Conservation (phyloP, 2,797 vertebrate genomes). For the Erethizon dorsatum region DNA sequence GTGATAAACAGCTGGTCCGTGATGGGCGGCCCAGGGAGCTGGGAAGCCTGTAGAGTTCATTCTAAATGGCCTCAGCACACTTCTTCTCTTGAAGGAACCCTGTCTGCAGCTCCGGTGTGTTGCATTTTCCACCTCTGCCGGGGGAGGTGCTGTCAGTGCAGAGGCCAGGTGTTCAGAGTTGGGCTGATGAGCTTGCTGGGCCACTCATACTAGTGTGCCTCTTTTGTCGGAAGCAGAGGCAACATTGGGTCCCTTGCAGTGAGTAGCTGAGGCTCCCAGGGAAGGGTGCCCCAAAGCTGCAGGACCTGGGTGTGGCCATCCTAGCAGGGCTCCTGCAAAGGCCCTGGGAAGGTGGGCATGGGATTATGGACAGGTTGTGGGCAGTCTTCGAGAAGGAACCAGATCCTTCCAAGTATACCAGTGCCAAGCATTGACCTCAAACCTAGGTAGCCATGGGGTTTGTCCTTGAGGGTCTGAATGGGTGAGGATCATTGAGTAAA, state of each 20-base stretch:
- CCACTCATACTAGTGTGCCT: not conserved
- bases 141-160: not conserved
- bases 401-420: not conserved
- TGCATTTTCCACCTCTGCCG: not conserved
- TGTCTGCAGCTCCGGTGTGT: not conserved
- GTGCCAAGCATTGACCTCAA: not conserved
- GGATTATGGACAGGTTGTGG: not conserved
- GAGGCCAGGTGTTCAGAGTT: not conserved
- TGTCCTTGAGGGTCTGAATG: not conserved
- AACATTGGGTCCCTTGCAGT: not conserved
- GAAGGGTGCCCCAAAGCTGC: not conserved
- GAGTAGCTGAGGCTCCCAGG: not conserved
- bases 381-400: not conserved
- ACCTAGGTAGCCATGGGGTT: not conserved
- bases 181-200: not conserved
- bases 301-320: not conserved
- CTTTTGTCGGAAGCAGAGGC: not conserved
- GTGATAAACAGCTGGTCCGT: not conserved
- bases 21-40: not conserved
- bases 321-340: not conserved
- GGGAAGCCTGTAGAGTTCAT: not conserved
- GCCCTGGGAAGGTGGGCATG: not conserved
- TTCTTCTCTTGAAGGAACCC: not conserved
- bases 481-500: not conserved
- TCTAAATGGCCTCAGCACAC: not conserved